These are phyloP conservation scores for Dreissena polymorpha DNA, from an alignment of 1,140 invertebrate genomes.

Conservation along the genomic window DNA sequence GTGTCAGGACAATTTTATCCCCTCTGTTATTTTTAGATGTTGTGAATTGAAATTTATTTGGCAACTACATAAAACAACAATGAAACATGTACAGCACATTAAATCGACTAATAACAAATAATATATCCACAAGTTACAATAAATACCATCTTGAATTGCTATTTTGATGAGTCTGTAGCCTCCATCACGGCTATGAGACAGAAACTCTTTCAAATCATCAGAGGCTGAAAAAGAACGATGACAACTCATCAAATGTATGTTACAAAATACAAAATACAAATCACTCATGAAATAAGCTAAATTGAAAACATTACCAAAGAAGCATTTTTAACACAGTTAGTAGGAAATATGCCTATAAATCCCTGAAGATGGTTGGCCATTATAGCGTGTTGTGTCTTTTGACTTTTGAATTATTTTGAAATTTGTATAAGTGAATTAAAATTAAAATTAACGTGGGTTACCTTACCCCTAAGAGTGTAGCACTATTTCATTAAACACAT, in stretches of 20 bases:
- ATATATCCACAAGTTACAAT: too few relatives aligned
- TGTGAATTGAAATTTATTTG: background rate
- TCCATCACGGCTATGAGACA: slow-evolving; percentile 74
- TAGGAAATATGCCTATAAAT: background rate
- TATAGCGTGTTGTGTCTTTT: background rate
- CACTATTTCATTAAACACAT: too few relatives aligned
- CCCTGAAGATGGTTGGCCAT: background rate
- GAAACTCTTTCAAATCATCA: slow-evolving; percentile 71
- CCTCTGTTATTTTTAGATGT: background rate
- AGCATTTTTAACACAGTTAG: background rate
- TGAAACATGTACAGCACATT: too few relatives aligned
- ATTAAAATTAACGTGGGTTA: background rate
- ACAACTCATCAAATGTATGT: background rate
- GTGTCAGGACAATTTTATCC: background rate
- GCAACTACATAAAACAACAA: too few relatives aligned
- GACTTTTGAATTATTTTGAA: background rate
- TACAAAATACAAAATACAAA: background rate
- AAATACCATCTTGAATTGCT: slow-evolving; percentile 74
- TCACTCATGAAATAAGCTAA: too few relatives aligned
- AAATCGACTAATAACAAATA: too few relatives aligned
- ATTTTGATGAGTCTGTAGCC: slow-evolving; percentile 71
- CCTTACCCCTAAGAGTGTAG: too few relatives aligned
- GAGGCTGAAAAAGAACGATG: slow-evolving; percentile 67
- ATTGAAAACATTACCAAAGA: too few relatives aligned
- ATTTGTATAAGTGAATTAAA: background rate